phyloP scores from a whole-genome alignment of 1,140 invertebrate species.

The Conus ventricosus region DNA sequence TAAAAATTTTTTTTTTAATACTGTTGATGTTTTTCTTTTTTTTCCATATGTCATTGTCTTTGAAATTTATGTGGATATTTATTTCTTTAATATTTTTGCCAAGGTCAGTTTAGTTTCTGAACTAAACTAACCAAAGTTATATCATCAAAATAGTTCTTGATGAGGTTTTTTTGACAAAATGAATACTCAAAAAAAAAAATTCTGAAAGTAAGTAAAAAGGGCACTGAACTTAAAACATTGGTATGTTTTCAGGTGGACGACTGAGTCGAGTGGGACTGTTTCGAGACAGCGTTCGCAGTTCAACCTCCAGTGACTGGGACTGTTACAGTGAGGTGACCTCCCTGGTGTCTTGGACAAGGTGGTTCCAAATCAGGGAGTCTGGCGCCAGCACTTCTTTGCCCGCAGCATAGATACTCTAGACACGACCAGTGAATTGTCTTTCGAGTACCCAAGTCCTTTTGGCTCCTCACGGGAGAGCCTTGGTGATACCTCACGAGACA shows the following conservation, averaged over 20 bases:
- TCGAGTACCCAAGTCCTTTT: slow-evolving; percentile 20
- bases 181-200: too few species aligned
- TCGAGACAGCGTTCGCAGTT: slow-evolving; percentile 36
- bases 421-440: slow-evolving; percentile 39
- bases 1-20: too few species aligned
- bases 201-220: too few species aligned
- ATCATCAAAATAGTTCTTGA: too few species aligned
- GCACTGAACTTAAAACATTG: too few species aligned
- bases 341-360: slow-evolving; percentile 29
- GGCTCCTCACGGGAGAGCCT: slow-evolving; percentile 9
- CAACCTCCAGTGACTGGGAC: slow-evolving; percentile 52
- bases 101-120: too few species aligned
- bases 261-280: slow-evolving; percentile 28
- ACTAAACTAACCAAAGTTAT: too few species aligned
- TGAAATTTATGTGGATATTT: too few species aligned
- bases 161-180: too few species aligned
- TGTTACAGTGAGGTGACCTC: slow-evolving; percentile 46
- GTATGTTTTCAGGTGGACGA: slow-evolving; percentile 19
- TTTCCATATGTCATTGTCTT: too few species aligned
- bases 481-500: neutral
- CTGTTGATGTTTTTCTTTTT: too few species aligned
- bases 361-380: neutral
- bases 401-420: slow-evolving; percentile 27
- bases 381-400: slow-evolving; percentile 35
- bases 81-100: too few species aligned